These are phyloP conservation scores for Ptychoptera albimana DNA, from an alignment of 2,888 invertebrate genomes.

Conservation along the genomic window DNA sequence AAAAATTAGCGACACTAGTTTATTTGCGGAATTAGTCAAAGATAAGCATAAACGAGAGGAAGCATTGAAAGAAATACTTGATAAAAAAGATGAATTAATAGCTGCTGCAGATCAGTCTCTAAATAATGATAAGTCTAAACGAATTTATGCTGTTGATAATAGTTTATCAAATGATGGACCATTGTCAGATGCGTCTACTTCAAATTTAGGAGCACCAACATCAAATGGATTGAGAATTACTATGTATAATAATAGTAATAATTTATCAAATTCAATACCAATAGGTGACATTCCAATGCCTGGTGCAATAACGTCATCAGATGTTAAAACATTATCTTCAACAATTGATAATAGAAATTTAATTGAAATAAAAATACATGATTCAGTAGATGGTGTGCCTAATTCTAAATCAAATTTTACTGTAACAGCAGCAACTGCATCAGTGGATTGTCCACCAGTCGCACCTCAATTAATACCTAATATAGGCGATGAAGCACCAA, in stretches of 20 bases:
- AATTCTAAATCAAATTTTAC: background rate
- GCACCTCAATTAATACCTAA: slow-evolving; percentile 17
- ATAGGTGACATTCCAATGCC: slow-evolving; percentile 60
- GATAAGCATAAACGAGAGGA: slow-evolving; percentile 68
- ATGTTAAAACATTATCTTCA: slow-evolving; percentile 7
- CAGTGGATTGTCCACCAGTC: slow-evolving; percentile 14
- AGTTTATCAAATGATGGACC: slow-evolving; percentile 25
- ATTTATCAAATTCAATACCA: slow-evolving; percentile 31
- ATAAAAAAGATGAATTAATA: slow-evolving; percentile 43
- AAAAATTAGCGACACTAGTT: slow-evolving; percentile 75
- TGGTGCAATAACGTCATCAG: slow-evolving; percentile 16
- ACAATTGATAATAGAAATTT: slow-evolving; percentile 10
- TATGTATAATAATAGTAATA: slow-evolving; percentile 1
- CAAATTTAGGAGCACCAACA: background rate
- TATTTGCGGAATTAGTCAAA: slow-evolving; percentile 80
- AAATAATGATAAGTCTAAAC: slow-evolving; percentile 6
- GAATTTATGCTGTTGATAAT: slow-evolving; percentile 16
- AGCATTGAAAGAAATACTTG: slow-evolving; percentile 50
- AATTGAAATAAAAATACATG: slow-evolving; percentile 5
- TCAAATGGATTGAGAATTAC: background rate
- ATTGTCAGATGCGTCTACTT: slow-evolving; percentile 13
- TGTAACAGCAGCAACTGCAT: background rate
- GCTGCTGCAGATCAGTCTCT: slow-evolving; percentile 25
- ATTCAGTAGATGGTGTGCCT: slow-evolving; percentile 1
- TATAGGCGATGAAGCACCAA: slow-evolving; percentile 12